Evolutionary conservation across 2,888 invertebrate species (phyloP), one percentile per base, ranked within the genome.

Genomic region (Flexamia atlantica): DNA sequence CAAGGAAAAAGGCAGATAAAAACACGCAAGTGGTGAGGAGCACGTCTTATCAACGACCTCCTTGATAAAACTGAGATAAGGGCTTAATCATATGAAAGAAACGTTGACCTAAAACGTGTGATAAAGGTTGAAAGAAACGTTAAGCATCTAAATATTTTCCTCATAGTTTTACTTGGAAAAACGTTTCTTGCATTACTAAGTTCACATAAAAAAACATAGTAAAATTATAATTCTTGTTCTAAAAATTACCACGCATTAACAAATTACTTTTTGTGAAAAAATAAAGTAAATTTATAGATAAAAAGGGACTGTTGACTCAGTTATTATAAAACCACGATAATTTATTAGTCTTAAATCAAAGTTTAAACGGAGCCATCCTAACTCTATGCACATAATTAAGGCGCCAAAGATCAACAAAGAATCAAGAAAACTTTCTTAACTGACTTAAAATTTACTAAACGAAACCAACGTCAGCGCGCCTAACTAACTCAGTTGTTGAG

Each of bases 41-140:
- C 2, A 50, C 57, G 20, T 57, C 9, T 57, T 57, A 64, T 64
- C 64, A 64, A 64, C 30, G 64, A 30, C 64, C 64, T 64, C 64
- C 20, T 53, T 53, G 53, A 28, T 30, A 64, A 64, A 30, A 28
- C 7, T 20, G 20, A 23, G 57, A 57, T 57, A 20, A 57, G 4
- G 17, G 64, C 57, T 14, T 9, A 28, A 64, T 64, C 64, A 28
- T 0, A 28, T 0, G 60, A 28, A 64, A 64, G 30, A 30, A 64
- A 64, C 64, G 64, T 64, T 64, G 64, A 64, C 64, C 64, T 17
- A 64, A 14, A 23, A 57, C 20, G 23, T 57, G 23, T 12, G 20
- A 57, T 57, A 57, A 25, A 57, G 57, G 23, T 23, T 9, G 57
- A 20, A 57, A 57, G 20, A 20, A 57, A 57, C 20, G 20, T 23